phyloP scores from a whole-genome alignment of 2,113 vertebrate genomes.

The Petrocephalus microphthalmus region DNA sequence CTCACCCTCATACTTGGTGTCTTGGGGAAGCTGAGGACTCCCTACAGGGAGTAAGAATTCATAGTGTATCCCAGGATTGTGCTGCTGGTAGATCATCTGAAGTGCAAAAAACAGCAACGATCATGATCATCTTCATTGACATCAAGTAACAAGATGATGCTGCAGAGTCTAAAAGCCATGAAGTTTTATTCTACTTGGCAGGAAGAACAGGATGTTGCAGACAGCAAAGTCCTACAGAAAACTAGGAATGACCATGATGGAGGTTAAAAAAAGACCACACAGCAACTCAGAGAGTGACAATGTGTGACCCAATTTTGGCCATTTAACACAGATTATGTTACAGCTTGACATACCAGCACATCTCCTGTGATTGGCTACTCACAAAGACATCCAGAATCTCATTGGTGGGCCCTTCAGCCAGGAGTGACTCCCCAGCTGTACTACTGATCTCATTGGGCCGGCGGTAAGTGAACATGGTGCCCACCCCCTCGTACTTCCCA shows the following conservation, averaged over 20 bases:
- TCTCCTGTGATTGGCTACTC: slow-evolving; percentile 68
- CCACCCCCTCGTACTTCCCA: slow-evolving; percentile 83
- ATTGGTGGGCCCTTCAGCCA: slow-evolving; percentile 88
- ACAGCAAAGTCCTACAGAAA: not conserved
- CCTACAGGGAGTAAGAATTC: slow-evolving; percentile 79
- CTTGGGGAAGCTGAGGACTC: slow-evolving; percentile 64
- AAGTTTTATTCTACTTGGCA: not conserved
- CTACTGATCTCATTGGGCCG: slow-evolving; percentile 93
- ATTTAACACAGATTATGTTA: not conserved
- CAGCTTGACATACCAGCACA: slow-evolving; percentile 61
- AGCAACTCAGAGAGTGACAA: not conserved
- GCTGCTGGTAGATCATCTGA: slow-evolving; percentile 96
- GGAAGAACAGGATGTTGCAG: not conserved
- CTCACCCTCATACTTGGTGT: slow-evolving; percentile 72
- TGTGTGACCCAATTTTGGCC: not conserved
- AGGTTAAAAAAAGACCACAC: not conserved
- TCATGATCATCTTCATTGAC: not conserved
- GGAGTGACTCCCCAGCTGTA: slow-evolving; percentile 84
- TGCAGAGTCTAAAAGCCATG: not conserved
- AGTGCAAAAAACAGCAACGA: slow-evolving; percentile 27
- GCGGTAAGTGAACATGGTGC: slow-evolving; percentile 90
- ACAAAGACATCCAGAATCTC: slow-evolving; percentile 93
- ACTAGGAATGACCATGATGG: not conserved
- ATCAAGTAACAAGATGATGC: not conserved
- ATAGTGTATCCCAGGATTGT: slow-evolving; percentile 90